These are phyloP conservation scores for Melanerpes aurifrons DNA, from an alignment of 2,113 vertebrate species.

Conservation along the genomic window DNA sequence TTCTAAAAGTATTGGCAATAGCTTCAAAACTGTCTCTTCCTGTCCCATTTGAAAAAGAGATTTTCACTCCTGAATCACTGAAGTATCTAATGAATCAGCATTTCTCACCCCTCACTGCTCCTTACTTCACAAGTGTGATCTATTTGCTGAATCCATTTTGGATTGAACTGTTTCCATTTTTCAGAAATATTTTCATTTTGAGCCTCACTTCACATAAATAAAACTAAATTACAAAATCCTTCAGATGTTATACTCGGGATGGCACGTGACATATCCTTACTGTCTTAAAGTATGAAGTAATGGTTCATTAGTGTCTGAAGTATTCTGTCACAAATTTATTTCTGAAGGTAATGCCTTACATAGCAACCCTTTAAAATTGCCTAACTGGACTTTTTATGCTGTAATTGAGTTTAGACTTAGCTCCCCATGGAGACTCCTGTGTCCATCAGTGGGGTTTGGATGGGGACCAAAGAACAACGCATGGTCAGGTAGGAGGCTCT, in stretches of 20 bases:
- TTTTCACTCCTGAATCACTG: not conserved
- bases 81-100: not conserved
- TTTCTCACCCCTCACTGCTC: not conserved
- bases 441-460: constrained; percentile 4
- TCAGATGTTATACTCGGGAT: rapidly evolving
- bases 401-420: not conserved
- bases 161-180: not conserved
- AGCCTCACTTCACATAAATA: not conserved
- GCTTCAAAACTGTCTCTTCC: not conserved
- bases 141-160: not conserved
- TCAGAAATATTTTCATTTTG: not conserved
- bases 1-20: not conserved
- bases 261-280: not conserved
- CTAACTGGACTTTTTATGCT: not conserved
- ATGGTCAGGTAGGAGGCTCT: not conserved
- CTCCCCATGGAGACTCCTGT: not conserved
- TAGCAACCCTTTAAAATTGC: not conserved
- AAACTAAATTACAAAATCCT: not conserved
- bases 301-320: not conserved
- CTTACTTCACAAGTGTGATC: not conserved
- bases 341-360: not conserved
- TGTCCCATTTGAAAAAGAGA: not conserved
- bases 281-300: not conserved
- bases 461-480: not conserved
- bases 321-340: not conserved